Evolutionary conservation across 1,140 invertebrate genomes (phyloP).

Genomic region (Tigriopus japonicus): DNA sequence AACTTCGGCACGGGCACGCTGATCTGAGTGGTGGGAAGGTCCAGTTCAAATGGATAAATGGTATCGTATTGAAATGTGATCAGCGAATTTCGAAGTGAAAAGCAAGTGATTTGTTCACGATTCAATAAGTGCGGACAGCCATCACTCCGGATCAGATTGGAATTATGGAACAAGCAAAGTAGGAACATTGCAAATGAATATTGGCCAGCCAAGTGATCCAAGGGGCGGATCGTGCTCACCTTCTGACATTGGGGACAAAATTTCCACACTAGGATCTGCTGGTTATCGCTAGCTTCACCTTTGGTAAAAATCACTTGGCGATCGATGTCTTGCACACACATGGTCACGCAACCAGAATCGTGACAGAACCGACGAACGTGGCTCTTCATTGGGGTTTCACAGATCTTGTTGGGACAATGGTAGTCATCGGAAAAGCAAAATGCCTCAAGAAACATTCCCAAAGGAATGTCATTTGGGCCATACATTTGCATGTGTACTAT

Average conservation of each 20-base stretch:
- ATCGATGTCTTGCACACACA: not conserved
- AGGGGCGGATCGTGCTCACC: not conserved
- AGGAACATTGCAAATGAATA: constrained; percentile 6
- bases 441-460: constrained; percentile 78
- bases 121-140: not conserved
- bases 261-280: constrained; percentile 2
- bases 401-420: constrained; percentile 41
- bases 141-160: not conserved
- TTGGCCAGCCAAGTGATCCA: not conserved
- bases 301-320: not conserved
- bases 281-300: not conserved
- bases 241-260: not conserved
- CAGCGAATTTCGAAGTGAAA: not conserved
- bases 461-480: constrained; percentile 74
- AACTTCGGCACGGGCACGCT: not conserved
- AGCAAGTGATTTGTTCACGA: constrained; percentile 1
- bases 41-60: not conserved
- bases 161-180: not conserved
- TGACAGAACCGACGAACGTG: constrained; percentile 11
- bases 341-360: not conserved
- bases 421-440: constrained; percentile 73
- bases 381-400: not conserved
- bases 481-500: constrained; percentile 87
- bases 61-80: not conserved
- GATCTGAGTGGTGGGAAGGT: not conserved